phyloP scores from a whole-genome alignment of 2,113 vertebrate genomes.

The Upupa epops region DNA sequence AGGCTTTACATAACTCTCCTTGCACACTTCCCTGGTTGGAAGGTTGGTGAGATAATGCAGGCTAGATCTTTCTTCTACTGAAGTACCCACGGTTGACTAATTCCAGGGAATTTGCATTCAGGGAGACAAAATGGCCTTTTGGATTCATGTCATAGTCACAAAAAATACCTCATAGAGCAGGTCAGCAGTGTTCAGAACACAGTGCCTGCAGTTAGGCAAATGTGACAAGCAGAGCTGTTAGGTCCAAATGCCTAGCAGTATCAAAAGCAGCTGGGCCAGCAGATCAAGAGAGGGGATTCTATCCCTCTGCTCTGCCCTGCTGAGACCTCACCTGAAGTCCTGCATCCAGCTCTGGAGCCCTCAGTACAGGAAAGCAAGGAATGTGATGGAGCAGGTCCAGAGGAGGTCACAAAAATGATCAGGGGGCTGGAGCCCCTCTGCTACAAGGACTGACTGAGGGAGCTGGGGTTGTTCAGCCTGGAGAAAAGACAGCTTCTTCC shows the following conservation, averaged over 20 bases:
- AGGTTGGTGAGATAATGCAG: not conserved
- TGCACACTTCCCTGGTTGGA: fast-evolving
- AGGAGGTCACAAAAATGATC: no score
- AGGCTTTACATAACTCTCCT: fast-evolving
- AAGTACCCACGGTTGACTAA: not conserved
- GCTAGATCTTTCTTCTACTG: not conserved
- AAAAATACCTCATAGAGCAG: fast-evolving
- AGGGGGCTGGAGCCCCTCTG: no score
- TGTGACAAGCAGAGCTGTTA: not conserved
- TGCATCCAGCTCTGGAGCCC: no score
- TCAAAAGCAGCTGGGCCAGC: no score
- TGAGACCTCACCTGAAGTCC: no score
- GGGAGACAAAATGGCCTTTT: not conserved
- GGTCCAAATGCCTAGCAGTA: not conserved
- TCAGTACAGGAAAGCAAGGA: no score
- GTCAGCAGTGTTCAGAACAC: not conserved
- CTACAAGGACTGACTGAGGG: no score
- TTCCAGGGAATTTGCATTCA: not conserved
- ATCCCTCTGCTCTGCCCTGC: no score
- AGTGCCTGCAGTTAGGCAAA: not conserved
- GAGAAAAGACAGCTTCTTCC: no score
- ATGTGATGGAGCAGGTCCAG: no score
- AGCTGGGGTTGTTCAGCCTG: no score
- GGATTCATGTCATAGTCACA: not conserved
- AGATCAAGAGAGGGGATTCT: no score